Conservation (phyloP, 2,888 invertebrate genomes). For the Patella ulyssiponensis region DNA sequence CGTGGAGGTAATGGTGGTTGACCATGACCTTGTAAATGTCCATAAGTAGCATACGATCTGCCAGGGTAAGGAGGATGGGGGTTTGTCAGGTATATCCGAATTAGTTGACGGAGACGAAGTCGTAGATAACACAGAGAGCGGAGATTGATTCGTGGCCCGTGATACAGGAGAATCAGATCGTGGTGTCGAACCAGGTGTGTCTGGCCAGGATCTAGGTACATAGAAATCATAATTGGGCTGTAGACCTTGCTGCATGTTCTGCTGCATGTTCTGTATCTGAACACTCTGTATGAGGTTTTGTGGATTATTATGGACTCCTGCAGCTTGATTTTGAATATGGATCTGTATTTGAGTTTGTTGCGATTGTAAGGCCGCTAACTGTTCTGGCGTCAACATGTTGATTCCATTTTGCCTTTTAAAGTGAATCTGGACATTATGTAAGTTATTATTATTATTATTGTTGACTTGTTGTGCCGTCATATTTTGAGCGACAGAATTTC, state of each 20-base stretch:
- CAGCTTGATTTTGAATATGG: constrained; percentile 37
- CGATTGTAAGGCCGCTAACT: constrained; percentile 66
- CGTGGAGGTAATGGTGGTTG: constrained; percentile 60
- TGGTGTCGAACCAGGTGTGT: constrained; percentile 61
- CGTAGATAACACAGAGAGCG: constrained; percentile 69
- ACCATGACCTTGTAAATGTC: constrained; percentile 30
- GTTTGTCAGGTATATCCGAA: constrained; percentile 69
- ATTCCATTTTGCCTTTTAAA: constrained; percentile 30
- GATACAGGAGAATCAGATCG: constrained; percentile 69
- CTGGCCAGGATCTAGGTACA: constrained; percentile 37
- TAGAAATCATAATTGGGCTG: constrained; percentile 34
- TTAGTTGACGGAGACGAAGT: constrained; percentile 70
- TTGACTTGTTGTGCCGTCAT: constrained; percentile 30
- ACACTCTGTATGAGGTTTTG: constrained; percentile 38
- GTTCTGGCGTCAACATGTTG: constrained; percentile 73
- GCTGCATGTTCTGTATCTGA: constrained; percentile 30
- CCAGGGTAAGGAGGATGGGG: constrained; percentile 70
- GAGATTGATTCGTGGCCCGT: constrained; percentile 69
- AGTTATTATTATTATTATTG: constrained; percentile 19
- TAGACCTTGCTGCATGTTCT: constrained; percentile 4
- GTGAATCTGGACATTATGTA: constrained; percentile 9
- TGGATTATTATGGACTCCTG: constrained; percentile 21
- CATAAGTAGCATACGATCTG: constrained; percentile 34
- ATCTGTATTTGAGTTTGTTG: constrained; percentile 36
- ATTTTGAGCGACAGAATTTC: constrained; percentile 43